Conservation (phyloP, 2,797 vertebrate genomes). For the Decapterus maruadsi region DNA sequence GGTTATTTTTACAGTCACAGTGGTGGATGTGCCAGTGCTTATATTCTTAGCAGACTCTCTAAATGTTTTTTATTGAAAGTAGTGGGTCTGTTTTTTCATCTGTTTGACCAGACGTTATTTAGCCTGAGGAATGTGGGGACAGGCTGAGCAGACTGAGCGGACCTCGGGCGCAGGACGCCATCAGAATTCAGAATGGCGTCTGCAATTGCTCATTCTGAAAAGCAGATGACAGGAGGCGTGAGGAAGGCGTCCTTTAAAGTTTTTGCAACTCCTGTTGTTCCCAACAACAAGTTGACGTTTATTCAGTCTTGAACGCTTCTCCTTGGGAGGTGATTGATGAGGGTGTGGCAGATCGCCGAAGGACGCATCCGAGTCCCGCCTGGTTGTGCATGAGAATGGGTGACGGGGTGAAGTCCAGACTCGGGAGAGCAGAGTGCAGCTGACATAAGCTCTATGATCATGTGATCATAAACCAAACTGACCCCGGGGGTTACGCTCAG, state of each 20-base stretch:
- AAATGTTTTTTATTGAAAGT: slow-evolving; percentile 35
- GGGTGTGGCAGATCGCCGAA: slow-evolving; percentile 42
- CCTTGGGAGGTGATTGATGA: slow-evolving; percentile 69
- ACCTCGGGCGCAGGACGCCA: slow-evolving; percentile 23
- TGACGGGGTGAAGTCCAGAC: not conserved
- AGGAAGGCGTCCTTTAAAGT: slow-evolving; percentile 51
- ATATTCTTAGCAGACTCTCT: slow-evolving; percentile 31
- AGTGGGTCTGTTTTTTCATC: slow-evolving; percentile 26
- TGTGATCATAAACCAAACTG: slow-evolving; percentile 12
- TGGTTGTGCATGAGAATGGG: slow-evolving; percentile 42
- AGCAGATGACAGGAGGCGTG: slow-evolving; percentile 40
- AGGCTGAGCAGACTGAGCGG: slow-evolving; percentile 33
- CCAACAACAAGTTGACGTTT: slow-evolving; percentile 31
- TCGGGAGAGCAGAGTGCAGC: not conserved
- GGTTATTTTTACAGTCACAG: slow-evolving; percentile 29
- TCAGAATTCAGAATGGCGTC: slow-evolving; percentile 67
- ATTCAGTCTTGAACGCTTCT: slow-evolving; percentile 39
- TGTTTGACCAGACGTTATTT: slow-evolving; percentile 41
- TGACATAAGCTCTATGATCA: not conserved
- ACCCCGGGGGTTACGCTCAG: slow-evolving; percentile 15
- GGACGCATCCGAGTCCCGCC: slow-evolving; percentile 44
- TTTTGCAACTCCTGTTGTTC: slow-evolving; percentile 43
- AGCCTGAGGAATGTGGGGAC: slow-evolving; percentile 40
- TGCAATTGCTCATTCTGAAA: slow-evolving; percentile 68
- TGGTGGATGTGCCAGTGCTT: slow-evolving; percentile 36